phyloP scores from a whole-genome alignment of 92 coral and sea anemone species.

The Parazoanthus swiftii region DNA sequence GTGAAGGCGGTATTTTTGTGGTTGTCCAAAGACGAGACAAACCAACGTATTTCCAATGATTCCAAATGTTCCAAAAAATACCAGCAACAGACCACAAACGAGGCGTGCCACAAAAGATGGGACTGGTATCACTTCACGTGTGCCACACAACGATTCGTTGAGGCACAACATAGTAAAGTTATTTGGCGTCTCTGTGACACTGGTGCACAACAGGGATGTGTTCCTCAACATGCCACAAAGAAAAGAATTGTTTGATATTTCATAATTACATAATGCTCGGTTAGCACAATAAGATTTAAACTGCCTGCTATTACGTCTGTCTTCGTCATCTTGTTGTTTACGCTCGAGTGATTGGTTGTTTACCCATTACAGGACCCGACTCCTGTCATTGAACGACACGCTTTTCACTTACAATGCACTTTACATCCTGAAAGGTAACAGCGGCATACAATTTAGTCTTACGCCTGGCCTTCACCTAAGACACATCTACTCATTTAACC shows the following conservation, averaged over 20 bases:
- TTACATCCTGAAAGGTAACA: neutral
- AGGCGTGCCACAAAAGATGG: neutral
- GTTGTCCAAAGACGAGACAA: slow-evolving; percentile 33
- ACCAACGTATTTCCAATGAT: slow-evolving; percentile 46
- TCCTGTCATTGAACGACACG: neutral
- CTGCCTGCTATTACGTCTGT: neutral
- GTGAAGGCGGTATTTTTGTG: slow-evolving; percentile 40
- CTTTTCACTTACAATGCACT: neutral
- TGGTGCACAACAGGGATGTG: neutral
- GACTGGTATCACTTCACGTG: neutral
- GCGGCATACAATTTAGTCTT: too few relatives aligned
- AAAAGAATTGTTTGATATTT: neutral
- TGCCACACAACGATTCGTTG: neutral
- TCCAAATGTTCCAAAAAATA: slow-evolving; percentile 37
- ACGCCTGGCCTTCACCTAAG: too few relatives aligned
- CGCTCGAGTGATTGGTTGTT: neutral
- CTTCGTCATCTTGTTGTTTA: neutral
- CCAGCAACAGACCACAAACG: slow-evolving; percentile 10
- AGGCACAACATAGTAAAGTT: neutral
- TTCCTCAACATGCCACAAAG: neutral
- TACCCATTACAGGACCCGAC: neutral
- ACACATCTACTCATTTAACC: too few relatives aligned
- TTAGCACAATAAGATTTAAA: neutral
- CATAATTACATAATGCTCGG: neutral
- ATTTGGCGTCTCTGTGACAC: neutral